Evolutionary conservation across 2,113 vertebrate genomes (phyloP).

Genomic region (Vimba vimba): DNA sequence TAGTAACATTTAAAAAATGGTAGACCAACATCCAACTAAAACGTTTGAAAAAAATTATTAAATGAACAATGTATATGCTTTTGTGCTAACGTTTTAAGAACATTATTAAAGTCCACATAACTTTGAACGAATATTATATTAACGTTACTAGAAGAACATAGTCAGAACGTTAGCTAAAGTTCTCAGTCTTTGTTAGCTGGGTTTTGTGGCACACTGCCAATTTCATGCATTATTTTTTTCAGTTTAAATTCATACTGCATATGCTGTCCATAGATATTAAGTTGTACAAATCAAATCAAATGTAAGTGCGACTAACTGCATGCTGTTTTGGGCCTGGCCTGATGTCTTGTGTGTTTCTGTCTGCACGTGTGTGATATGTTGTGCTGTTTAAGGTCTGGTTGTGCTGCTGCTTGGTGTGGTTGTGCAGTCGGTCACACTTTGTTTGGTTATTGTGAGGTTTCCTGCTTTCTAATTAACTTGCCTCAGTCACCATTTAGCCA

Average conservation of each 20-base stretch:
- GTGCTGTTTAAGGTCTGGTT: conserved; percentile 14
- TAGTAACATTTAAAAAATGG: no score
- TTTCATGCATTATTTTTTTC: background rate
- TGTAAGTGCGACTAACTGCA: background rate
- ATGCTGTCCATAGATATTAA: background rate
- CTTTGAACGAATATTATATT: no score
- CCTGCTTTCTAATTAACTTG: background rate
- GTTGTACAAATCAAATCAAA: background rate
- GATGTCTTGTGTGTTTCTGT: conserved; percentile 4
- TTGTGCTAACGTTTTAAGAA: no score
- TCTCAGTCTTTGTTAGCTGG: no score
- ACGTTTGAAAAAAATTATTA: no score
- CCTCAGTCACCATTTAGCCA: background rate
- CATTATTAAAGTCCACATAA: no score
- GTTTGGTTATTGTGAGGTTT: background rate
- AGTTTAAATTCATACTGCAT: background rate
- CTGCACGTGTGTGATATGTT: background rate
- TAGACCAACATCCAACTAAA: no score
- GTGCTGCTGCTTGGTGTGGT: background rate
- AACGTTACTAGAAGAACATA: no score
- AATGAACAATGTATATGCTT: no score
- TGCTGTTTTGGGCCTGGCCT: conserved; percentile 26
- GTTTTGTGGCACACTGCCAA: background rate
- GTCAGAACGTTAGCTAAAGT: no score
- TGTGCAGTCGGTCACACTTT: background rate